phyloP scores from a whole-genome alignment of 64 coral and sea anemone species.

The Actinia equina region DNA sequence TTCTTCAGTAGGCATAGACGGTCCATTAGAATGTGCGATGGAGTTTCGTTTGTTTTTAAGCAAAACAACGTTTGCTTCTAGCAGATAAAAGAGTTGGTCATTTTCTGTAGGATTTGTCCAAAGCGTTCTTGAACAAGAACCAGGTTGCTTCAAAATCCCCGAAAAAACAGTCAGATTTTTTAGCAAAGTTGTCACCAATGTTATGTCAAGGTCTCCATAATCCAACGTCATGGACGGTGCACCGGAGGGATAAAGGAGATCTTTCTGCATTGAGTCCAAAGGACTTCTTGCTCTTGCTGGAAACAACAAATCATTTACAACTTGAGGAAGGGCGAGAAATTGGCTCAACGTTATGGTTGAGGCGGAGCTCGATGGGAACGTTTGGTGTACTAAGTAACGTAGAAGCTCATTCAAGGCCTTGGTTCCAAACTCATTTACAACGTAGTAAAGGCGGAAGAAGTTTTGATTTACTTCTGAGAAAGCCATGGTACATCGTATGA shows the following conservation, averaged over 20 bases:
- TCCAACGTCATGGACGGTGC: background rate
- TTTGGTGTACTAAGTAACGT: background rate
- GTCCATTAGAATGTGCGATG: background rate
- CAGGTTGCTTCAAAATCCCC: background rate
- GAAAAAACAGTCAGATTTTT: background rate
- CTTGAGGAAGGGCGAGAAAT: background rate
- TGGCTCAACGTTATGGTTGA: background rate
- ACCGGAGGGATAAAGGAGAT: background rate
- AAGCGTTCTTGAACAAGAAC: background rate
- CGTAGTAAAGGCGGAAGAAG: constrained; percentile 1
- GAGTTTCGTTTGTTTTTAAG: background rate
- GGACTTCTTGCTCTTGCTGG: background rate
- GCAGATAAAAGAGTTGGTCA: background rate
- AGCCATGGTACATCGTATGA: background rate
- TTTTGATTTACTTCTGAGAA: background rate
- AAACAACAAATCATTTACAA: background rate
- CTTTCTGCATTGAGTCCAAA: background rate
- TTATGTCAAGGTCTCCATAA: background rate
- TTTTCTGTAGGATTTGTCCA: background rate
- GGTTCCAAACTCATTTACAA: background rate
- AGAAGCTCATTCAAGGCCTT: background rate
- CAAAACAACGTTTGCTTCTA: background rate
- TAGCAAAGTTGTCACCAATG: background rate
- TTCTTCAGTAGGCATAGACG: background rate
- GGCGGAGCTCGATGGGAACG: background rate